These are phyloP conservation scores for Phataginus tetradactyla DNA, from an alignment of 2,797 vertebrate species.

Conservation along the genomic window DNA sequence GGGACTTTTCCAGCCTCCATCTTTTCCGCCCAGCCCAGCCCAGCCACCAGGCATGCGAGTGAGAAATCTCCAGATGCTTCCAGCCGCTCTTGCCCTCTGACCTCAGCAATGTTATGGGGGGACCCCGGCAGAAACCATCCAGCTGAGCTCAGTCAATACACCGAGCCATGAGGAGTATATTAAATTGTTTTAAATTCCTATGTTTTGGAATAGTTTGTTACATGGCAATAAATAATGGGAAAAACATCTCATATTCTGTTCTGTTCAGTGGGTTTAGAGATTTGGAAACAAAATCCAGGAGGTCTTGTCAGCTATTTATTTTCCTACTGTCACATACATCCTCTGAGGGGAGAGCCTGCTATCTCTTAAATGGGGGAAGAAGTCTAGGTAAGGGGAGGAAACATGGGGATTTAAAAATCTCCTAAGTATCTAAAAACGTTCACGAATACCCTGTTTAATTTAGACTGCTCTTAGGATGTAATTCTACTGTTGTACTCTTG, in stretches of 20 bases:
- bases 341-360: neutral
- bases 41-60: neutral
- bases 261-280: neutral
- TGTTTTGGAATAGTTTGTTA: neutral
- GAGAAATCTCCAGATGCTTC: neutral
- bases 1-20: neutral
- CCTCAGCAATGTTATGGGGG: neutral
- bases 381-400: neutral
- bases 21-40: neutral
- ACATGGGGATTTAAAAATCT: neutral
- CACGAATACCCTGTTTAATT: neutral
- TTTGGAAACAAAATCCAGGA: neutral
- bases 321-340: neutral
- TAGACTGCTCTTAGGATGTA: neutral
- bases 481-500: neutral
- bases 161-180: neutral
- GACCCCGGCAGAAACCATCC: neutral
- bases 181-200: neutral
- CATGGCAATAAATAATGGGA: neutral
- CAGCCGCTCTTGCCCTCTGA: neutral
- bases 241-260: neutral
- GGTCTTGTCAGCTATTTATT: neutral
- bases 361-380: neutral
- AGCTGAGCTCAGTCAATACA: neutral
- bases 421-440: neutral